Base-by-base conservation (phyloP, 2,113 vertebrate species). In the Oxygymnocypris stewartii region DNA sequence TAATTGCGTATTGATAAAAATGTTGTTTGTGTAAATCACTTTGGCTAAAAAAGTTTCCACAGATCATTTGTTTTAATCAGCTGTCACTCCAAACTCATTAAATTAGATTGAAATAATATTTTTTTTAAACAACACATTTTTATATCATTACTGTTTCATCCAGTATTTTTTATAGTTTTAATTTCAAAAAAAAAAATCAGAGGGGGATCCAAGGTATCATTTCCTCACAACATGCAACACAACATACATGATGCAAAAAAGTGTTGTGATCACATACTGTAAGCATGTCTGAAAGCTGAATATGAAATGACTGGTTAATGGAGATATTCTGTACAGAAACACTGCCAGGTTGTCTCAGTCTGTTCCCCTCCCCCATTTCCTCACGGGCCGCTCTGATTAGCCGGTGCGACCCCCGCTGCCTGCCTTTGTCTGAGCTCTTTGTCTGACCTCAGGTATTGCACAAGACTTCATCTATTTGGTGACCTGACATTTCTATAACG, bases 341-440 rank as follows among this genome's bases (percentile, higher is more conserved):
- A 31, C 61, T 37, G 82, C 18, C 82, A 84, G 82, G 49, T 42
- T 40, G 67, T 74, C 44, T 71, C 16, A 40, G 78, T 79, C 44
- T 67, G 18, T 49, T 40, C 76, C 84, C 84, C 28, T 85, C 84
- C 76, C 84, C 76, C 84, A 79, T 51, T 69, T 69, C 84, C 57
- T 78, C 84, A 85, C 14, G 44, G 84, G 75, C 31, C 4, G 40
- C 51, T 77, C 71, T 75, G 73, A 85, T 85, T 85, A 85, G 84
- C 84, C 35, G 51, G 42, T 71, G 23, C 44, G 67, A 51, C 67
- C n/a, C 65, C 73, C 23, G 47, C 75, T 49, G n/a, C n/a, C n/a
- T n/a, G n/a, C n/a, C 65, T 85, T 67, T 85, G 67, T 85, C 76
- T 85, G 61, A 69, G 84, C 76, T 79, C 84, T 85, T 79, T 85